Evolutionary conservation across 2,888 invertebrate species (phyloP).

Genomic region (Plemyria rubiginata): DNA sequence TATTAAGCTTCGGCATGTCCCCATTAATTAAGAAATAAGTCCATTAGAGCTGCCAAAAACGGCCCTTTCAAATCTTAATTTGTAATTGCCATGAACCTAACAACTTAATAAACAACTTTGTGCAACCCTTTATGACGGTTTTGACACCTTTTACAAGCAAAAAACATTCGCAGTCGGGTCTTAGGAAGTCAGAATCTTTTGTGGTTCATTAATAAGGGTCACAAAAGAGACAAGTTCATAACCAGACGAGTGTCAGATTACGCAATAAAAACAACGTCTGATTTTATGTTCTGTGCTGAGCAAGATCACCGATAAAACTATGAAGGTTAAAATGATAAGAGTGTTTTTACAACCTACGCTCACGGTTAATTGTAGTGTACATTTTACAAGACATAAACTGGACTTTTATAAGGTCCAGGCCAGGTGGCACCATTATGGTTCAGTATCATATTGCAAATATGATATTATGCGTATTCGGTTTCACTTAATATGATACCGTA

Average conservation of each 20-base stretch:
- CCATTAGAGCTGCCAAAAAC: constrained; percentile 61
- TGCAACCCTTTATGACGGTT: constrained; percentile 62
- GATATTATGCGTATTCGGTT: constrained; percentile 41
- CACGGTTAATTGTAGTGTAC: constrained; percentile 15
- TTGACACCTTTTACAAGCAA: constrained; percentile 70
- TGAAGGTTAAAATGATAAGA: constrained; percentile 38
- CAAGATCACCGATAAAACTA: constrained; percentile 32
- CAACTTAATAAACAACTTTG: constrained; percentile 58
- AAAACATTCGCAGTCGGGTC: constrained; percentile 58
- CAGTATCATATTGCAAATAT: constrained; percentile 40
- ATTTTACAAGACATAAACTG: constrained; percentile 21
- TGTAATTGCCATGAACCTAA: constrained; percentile 67
- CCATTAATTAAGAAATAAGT: constrained; percentile 48
- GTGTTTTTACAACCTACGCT: constrained; percentile 19
- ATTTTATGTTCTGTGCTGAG: constrained; percentile 23
- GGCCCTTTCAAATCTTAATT: constrained; percentile 64
- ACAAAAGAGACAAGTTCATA: constrained; percentile 14
- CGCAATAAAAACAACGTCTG: constrained; percentile 27
- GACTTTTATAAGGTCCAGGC: constrained; percentile 31
- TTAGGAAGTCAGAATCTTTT: constrained; percentile 43
- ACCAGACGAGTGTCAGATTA: constrained; percentile 29
- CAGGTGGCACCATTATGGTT: constrained; percentile 40
- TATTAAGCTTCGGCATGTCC: constrained; percentile 41
- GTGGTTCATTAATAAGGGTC: constrained; percentile 49
- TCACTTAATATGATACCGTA: constrained; percentile 41